Conservation (phyloP, 2,888 invertebrate species). For the Conus canariensis region DNA sequence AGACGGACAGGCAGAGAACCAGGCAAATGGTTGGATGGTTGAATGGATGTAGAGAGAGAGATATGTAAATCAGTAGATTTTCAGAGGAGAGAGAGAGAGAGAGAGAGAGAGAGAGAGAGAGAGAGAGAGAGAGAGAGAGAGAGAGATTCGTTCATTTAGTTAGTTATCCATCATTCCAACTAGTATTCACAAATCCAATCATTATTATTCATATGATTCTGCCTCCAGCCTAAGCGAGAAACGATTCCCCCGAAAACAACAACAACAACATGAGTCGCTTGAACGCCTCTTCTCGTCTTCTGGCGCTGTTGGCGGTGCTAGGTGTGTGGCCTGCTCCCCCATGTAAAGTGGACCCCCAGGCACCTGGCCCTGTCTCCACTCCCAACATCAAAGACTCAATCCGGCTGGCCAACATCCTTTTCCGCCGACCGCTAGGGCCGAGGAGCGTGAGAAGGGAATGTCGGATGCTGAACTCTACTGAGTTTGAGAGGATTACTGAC, state of each 20-base stretch:
- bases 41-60: too few relatives aligned
- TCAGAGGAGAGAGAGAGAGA: too few relatives aligned
- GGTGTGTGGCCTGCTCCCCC: constrained; percentile 32
- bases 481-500: constrained; percentile 46
- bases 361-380: constrained; percentile 31
- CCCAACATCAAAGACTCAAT: constrained; percentile 47
- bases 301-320: constrained; percentile 2
- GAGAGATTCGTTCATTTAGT: too few relatives aligned
- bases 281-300: not conserved
- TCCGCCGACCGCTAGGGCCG: constrained; percentile 49
- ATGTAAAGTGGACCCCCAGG: constrained; percentile 47
- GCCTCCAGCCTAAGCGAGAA: not conserved
- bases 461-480: constrained; percentile 47
- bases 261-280: not conserved
- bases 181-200: not conserved
- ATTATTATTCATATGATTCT: not conserved
- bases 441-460: constrained; percentile 51
- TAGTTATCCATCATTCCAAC: not conserved
- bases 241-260: not conserved
- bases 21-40: too few relatives aligned
- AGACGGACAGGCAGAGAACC: too few relatives aligned
- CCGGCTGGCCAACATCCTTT: constrained; percentile 50
- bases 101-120: too few relatives aligned
- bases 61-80: too few relatives aligned
- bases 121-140: too few relatives aligned